phyloP scores from a whole-genome alignment of 2,888 invertebrate genomes.

The Drosophila buzzatii region DNA sequence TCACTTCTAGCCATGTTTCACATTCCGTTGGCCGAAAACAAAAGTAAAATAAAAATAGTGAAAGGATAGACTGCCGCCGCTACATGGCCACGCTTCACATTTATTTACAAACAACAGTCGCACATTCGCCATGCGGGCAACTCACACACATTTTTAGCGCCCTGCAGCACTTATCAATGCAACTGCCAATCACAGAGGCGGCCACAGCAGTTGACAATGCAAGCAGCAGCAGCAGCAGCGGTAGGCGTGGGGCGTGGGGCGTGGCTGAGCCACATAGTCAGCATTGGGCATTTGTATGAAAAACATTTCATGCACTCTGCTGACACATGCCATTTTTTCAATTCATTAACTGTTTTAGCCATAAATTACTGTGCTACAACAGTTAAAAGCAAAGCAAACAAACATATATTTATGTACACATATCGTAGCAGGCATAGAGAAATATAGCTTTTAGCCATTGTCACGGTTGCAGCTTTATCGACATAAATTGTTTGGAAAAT shows the following conservation, averaged over 20 bases:
- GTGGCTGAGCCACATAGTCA: slow-evolving; percentile 33
- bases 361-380: slow-evolving; percentile 56
- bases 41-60: background rate
- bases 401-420: slow-evolving; percentile 13
- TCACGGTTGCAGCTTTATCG: background rate
- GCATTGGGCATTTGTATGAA: slow-evolving; percentile 51
- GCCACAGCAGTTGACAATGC: slow-evolving; percentile 19
- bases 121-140: slow-evolving; percentile 25
- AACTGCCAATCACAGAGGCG: slow-evolving; percentile 62
- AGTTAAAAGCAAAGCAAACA: slow-evolving; percentile 19
- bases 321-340: slow-evolving; percentile 71
- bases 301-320: slow-evolving; percentile 59
- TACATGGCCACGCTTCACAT: slow-evolving; percentile 5
- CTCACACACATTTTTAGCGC: slow-evolving; percentile 48
- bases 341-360: slow-evolving; percentile 73
- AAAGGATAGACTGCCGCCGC: background rate
- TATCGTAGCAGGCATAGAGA: slow-evolving; percentile 5
- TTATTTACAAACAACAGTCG: slow-evolving; percentile 17
- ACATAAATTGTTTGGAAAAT: background rate
- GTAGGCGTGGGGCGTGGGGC: background rate
- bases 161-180: slow-evolving; percentile 58
- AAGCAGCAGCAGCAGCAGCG: background rate
- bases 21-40: slow-evolving; percentile 19
- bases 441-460: slow-evolving; percentile 9
- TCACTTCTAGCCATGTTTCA: slow-evolving; percentile 14